Percentiles rank a stretch among this genome's conserved stretches.
These are phyloP conservation scores for Scaptomyza hsui DNA, from an alignment of 1,140 invertebrate genomes.

Conservation along the genomic window DNA sequence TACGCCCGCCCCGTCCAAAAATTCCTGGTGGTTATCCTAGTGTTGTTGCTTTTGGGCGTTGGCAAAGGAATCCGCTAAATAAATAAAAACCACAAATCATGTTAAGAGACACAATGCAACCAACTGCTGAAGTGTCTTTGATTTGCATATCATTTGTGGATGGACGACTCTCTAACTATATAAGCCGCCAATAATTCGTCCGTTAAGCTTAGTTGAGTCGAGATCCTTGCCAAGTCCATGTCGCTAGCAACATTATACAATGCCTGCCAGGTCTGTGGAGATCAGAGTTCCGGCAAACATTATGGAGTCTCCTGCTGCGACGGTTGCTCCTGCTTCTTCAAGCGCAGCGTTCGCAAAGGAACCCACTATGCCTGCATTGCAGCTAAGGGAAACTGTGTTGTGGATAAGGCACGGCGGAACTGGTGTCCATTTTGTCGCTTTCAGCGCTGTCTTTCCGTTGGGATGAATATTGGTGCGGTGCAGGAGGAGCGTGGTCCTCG, in stretches of 20 bases:
- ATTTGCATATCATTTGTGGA: constrained; percentile 81
- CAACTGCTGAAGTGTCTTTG: constrained; percentile 44
- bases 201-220: constrained; percentile 17
- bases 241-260: constrained; percentile 38
- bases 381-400: constrained; percentile 89
- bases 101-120: constrained; percentile 48
- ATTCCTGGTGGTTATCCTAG: too few relatives aligned
- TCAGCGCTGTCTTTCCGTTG: constrained; percentile 90
- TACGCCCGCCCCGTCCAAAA: constrained; percentile 50
- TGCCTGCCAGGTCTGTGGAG: constrained; percentile 91
- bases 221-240: constrained; percentile 37
- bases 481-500: constrained; percentile 92
- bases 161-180: constrained; percentile 47
- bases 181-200: constrained; percentile 51
- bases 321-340: constrained; percentile 96
- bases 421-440: constrained; percentile 95
- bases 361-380: constrained; percentile 90
- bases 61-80: constrained; percentile 38
- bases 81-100: constrained; percentile 75
- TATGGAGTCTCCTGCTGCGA: constrained; percentile 95
- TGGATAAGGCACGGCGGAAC: constrained; percentile 93
- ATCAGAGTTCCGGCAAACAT: constrained; percentile 94
- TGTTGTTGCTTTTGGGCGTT: constrained; percentile 11
- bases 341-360: constrained; percentile 89
- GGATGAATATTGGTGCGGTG: constrained; percentile 92